Evolutionary conservation across 2,888 invertebrate species (phyloP).

Genomic region (Plebejus melissa): DNA sequence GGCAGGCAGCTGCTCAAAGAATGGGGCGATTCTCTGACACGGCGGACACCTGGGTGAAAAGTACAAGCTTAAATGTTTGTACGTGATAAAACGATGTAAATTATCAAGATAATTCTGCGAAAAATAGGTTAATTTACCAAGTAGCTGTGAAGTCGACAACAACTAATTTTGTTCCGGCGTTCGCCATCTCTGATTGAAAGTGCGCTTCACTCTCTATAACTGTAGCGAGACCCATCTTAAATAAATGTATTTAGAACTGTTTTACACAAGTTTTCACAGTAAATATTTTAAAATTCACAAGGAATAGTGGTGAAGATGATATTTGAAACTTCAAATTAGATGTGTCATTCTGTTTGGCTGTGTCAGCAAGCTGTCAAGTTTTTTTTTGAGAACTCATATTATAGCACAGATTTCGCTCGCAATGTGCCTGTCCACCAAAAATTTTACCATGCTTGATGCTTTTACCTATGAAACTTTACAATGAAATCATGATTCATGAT

Average conservation of each 20-base stretch:
- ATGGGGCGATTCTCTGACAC: constrained; percentile 95
- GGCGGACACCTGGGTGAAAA: constrained; percentile 92
- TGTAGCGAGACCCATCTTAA: constrained; percentile 79
- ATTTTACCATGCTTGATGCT: too few species aligned
- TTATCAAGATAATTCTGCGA: constrained; percentile 44
- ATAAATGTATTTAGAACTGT: constrained; percentile 4
- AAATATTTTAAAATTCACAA: constrained; percentile 29
- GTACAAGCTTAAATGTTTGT: neutral
- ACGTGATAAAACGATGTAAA: neutral
- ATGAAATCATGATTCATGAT: too few species aligned
- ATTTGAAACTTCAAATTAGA: constrained; percentile 46
- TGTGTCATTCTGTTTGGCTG: constrained; percentile 35
- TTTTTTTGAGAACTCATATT: neutral
- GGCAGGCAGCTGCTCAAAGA: constrained; percentile 91
- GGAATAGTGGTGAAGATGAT: constrained; percentile 43
- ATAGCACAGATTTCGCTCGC: neutral
- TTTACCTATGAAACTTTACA: too few species aligned
- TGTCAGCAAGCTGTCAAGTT: constrained; percentile 19
- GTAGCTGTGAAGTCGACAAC: constrained; percentile 97
- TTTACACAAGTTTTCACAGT: constrained; percentile 23
- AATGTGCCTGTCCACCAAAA: too few species aligned
- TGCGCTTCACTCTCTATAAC: constrained; percentile 87
- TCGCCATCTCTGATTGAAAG: constrained; percentile 90
- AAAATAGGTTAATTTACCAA: constrained; percentile 82
- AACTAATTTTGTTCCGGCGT: constrained; percentile 91